Conservation (phyloP, 2,888 invertebrate species). For the Cerastis rubricosa region DNA sequence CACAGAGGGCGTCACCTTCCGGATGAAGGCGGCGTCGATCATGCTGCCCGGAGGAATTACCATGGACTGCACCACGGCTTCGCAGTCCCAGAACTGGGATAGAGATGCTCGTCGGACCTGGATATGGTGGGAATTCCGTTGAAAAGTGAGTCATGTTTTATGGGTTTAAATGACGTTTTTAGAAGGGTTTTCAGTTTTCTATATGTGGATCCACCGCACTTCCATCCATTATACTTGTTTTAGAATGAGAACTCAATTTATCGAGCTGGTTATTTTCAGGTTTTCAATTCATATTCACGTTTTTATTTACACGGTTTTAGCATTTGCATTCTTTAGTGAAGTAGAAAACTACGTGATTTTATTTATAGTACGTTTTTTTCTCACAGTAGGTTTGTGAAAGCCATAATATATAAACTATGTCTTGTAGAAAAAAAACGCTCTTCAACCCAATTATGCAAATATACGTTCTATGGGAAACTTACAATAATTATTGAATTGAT, state of each 20-base stretch:
- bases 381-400: neutral
- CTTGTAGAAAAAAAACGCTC: neutral
- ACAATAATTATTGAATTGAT: neutral
- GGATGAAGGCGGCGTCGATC: constrained; percentile 72
- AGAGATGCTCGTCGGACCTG: constrained; percentile 83
- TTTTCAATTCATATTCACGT: neutral
- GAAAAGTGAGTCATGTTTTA: neutral
- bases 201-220: neutral
- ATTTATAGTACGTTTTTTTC: neutral
- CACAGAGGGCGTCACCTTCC: constrained; percentile 78
- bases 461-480: neutral
- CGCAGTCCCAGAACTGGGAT: constrained; percentile 87
- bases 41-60: constrained; percentile 79
- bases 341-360: neutral
- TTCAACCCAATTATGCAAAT: neutral
- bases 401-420: neutral
- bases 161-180: neutral
- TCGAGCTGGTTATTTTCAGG: no score
- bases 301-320: neutral
- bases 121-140: neutral
- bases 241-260: neutral
- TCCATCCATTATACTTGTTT: neutral
- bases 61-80: constrained; percentile 79
- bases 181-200: neutral
- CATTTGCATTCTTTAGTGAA: neutral